Evolutionary conservation across 2,888 invertebrate species (phyloP), one percentile per base, ranked within the genome.

Genomic region (Leptinotarsa rubiginosa): DNA sequence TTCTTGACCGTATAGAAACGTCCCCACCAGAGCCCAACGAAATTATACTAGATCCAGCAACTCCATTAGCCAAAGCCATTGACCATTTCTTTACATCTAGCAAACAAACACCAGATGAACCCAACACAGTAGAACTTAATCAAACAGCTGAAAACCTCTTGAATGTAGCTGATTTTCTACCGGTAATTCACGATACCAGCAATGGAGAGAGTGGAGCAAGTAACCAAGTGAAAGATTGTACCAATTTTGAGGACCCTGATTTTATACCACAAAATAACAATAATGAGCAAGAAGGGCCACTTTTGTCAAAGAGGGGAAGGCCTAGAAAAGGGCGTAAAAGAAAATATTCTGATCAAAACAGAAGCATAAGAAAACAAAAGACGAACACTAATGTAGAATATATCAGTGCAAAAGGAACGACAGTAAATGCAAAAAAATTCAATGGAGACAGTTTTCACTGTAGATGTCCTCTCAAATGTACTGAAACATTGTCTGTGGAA

Each of bases 301-400:
- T 47, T 47, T 3, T 47, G 47, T 47, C 20, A 41, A 3, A 3
- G 4, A 47, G 10, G 4, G 65, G 47, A 20, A 65, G 41, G 12
- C 65, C 65, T 1, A 65, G 18, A 10, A 18, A 65, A 65, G 65
- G 47, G 13, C n/a, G 65, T 20, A 65, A 65, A 47, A 12, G 47
- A 13, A 41, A 47, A 10, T 65, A 65, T 10, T 47, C 65, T 47
- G 13, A 65, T 65, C 65, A 65, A 47, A 65, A 65, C 20, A 65
- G 65, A 7, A 64, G 22, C 22, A 22, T 22, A 22, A 22, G 22
- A 22, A 22, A 22, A 22, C 1, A 22, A 22, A 22, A 22, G 15
- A 18, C 64, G 4, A 64, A 65, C 20, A 65, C 7, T 3, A 65
- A 65, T 47, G 15, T 20, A 47, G 65, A 65, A 13, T 47, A 65